Evolutionary conservation across 2,888 invertebrate genomes (phyloP), one percentile per base, ranked within the genome.

Genomic region (Andrena minutula): DNA sequence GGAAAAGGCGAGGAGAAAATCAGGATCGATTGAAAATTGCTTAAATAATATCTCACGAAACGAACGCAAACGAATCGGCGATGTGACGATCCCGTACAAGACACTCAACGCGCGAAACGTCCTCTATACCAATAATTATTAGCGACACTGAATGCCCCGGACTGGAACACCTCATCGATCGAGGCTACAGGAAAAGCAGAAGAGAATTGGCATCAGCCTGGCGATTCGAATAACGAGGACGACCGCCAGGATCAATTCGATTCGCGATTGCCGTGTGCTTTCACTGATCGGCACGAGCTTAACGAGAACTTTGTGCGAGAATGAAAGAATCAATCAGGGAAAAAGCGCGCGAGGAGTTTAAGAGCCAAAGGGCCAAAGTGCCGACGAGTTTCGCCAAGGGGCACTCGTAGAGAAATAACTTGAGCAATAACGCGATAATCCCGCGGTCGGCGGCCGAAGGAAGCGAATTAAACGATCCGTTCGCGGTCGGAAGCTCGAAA

Each of bases 401-500:
- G 8, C 41, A 47, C 10, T 72, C 58, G 47, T 56, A 26, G 20
- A 64, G 64, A 84, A 86, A 86, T 82, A 86, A 86, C 75, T 78
- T 75, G 26, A 53, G 79, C 75, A 83, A 88, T 85, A 86, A 83
- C 75, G 72, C 85, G 88, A 82, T 81, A 79, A 86, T 84, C 75
- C 83, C 12, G 65, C 35, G 66, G 77, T 63, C 53, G 32, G 68
- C 63, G 60, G 64, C 47, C 69, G 75, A 76, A 79, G 86, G 82
- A 84, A 79, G 82, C 82, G 79, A 86, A 88, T 88, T 88, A 88
- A 88, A 86, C 85, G 88, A 85, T 85, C 78, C 66, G 79, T 63
- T 78, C 82, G 82, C 75, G 80, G 84, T 75, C 49, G 68, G 70
- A 58, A 74, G 63, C 75, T 60, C 60, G 79, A 76, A 78, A 86